Evolutionary conservation across 2,113 vertebrate species (phyloP), one percentile per base, ranked within the genome.

Genomic region (Acanthochromis polyacanthus): DNA sequence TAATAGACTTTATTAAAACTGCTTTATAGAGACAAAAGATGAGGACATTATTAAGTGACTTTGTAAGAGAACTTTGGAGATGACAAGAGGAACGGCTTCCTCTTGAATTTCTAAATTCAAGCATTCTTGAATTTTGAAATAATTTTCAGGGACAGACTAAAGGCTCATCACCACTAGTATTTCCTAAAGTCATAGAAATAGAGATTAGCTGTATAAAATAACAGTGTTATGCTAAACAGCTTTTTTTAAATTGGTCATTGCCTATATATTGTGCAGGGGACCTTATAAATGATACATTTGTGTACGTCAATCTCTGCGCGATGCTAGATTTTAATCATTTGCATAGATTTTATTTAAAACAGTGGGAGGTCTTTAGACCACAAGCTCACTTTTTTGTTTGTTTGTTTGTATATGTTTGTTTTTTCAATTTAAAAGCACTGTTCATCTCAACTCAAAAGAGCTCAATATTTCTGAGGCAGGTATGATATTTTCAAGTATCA

Each of bases 1-100:
- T 75, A 71, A 83, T 70, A 75, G 57, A 78, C 38, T 74, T 87
- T 43, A 80, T 70, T 83, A 63, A 77, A 77, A 67, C 71, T 71
- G 63, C 51, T 84, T 74, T 52, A 58, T 56, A 68, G 46, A 1
- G 50, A 78, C 68, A 45, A 60, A n/a, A 51, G 19, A 25, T 28
- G 9, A 28, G 14, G 12, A 51, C 28, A 60, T 75, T 61, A 74
- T 71, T 52, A 60, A 40, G 36, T 32, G 61, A 75, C 28, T 36
- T 38, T 20, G 16, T 23, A 36, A 52, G 50, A 60, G 32, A 59
- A 69, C 16, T 62, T 66, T 38, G 4, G 28, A 59, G 72, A 74
- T 10, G 10, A 36, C 3, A 23, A 10, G n/a, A n/a, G 30, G 40
- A 15, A 4, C 6, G 1, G 8, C 16, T 17, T 53, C 25, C 25